These are phyloP conservation scores for Clytia hemisphaerica DNA, from an alignment of 30 jellyfish, hydroid and myxozoan species.

Conservation along the genomic window DNA sequence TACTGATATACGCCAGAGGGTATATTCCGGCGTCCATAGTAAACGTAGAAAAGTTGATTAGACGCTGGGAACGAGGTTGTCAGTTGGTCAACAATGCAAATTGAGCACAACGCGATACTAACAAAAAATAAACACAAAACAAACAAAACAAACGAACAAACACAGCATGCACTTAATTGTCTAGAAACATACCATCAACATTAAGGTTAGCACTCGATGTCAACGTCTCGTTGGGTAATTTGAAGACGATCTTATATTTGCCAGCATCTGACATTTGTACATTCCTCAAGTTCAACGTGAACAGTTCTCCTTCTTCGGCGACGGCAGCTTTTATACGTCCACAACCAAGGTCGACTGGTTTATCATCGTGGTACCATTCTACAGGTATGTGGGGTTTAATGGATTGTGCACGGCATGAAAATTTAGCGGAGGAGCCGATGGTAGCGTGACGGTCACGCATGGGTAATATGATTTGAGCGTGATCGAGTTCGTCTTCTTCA, in stretches of 20 bases:
- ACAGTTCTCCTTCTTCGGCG: slow-evolving; percentile 67
- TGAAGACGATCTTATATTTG: slow-evolving; percentile 52
- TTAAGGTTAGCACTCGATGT: neutral
- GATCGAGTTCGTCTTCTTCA: slow-evolving; percentile 7
- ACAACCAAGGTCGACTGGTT: neutral
- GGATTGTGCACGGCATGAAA: slow-evolving; percentile 21
- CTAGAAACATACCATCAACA: too few species aligned
- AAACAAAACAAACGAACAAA: too few species aligned
- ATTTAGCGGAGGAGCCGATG: neutral
- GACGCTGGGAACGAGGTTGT: too few species aligned
- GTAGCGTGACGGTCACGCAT: slow-evolving; percentile 16
- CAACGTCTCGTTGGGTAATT: neutral
- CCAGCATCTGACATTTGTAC: slow-evolving; percentile 60
- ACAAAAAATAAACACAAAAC: too few species aligned
- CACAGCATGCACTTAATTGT: too few species aligned
- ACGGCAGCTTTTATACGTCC: slow-evolving; percentile 7
- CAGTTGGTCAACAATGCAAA: too few species aligned
- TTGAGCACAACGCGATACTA: too few species aligned
- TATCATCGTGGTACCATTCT: neutral
- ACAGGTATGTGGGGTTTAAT: neutral
- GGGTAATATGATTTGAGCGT: slow-evolving; percentile 12
- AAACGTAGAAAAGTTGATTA: too few species aligned
- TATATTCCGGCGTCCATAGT: too few species aligned
- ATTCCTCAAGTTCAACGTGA: slow-evolving; percentile 32
- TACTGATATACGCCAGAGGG: too few species aligned